A percentile compares a stretch with the other conserved stretches of the same genome.
Conservation (phyloP, 2,888 invertebrate genomes). For the Andrena bucephala region DNA sequence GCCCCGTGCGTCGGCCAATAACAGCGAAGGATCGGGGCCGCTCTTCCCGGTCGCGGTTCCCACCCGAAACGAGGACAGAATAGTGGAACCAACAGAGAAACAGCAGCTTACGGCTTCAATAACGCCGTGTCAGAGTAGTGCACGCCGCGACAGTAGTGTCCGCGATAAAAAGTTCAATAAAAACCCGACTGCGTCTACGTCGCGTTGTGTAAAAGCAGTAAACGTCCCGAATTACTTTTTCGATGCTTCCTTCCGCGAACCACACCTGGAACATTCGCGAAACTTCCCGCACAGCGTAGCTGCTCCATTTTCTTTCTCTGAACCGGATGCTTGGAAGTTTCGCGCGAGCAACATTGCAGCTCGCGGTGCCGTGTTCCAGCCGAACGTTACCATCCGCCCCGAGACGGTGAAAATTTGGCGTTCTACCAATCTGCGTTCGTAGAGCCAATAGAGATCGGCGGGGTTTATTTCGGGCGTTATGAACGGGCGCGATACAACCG, state of each 20-base stretch:
- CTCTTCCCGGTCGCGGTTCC: not conserved
- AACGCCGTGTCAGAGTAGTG: not conserved
- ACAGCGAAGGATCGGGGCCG: no score
- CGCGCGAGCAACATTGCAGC: not conserved
- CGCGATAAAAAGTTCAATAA: constrained; percentile 11
- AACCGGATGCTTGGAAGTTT: constrained; percentile 1
- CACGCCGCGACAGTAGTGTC: not conserved
- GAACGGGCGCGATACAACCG: constrained; percentile 6
- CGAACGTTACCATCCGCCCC: constrained; percentile 1
- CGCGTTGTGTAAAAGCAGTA: not conserved
- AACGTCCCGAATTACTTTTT: not conserved
- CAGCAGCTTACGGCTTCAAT: not conserved
- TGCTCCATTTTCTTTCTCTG: not conserved
- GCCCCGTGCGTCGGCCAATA: no score
- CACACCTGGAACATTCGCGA: not conserved
- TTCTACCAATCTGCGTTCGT: constrained; percentile 14
- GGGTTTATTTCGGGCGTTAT: constrained; percentile 47
- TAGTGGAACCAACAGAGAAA: no score
- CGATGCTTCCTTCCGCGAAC: not conserved
- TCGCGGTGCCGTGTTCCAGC: not conserved
- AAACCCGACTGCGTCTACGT: not conserved
- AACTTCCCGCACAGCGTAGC: not conserved
- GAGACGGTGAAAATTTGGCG: constrained; percentile 24
- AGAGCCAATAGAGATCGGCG: constrained; percentile 34
- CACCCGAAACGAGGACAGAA: not conserved